Evolutionary conservation across 2,888 invertebrate species (phyloP), one percentile per base, ranked within the genome.

Genomic region (Melanophora roralis): DNA sequence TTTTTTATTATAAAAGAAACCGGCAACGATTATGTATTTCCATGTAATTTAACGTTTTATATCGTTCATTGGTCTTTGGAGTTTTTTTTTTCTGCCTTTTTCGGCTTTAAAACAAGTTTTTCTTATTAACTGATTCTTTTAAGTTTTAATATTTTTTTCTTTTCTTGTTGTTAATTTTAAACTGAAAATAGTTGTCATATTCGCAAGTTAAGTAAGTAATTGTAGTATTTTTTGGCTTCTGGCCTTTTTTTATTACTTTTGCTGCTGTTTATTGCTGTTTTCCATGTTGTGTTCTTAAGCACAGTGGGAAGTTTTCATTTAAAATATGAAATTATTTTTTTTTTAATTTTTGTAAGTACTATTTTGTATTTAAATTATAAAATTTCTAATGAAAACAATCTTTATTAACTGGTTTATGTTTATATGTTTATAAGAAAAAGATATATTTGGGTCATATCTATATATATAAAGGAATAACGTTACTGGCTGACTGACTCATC

Each of bases 1-100:
- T 38, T 59, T 47, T 6, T 51, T 23, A 47, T 36, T 38, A 27
- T 5, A 6, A 27, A 27, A 9, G 68, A 75, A 80, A 80, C 75
- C 80, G 72, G 75, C 80, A 75, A 64, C 76, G 67, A 69, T 76
- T 76, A 76, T 69, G 76, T 16, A 72, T 72, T 80, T 80, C 80
- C 76, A 76, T 72, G 75, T 80, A 80, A 80, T 72, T 76, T 60
- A 68, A 38, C 62, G 51, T 72, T 74, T 53, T 65, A 57, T 78
- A 51, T 59, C 72, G 72, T 78, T 72, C 71, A 72, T 78, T 78
- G 65, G 65, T 78, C 67, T 77, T 73, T 73, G 43, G 57, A 19
- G 14, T n/a, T 0, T 14, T 74, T 59, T 51, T 27, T 47, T 36
- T 6, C 36, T 67, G 1, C 5, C 53, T 19, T 43, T 45, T 72